phyloP scores from a whole-genome alignment of 1,140 invertebrate genomes.

The Lasaia peninsularis region DNA sequence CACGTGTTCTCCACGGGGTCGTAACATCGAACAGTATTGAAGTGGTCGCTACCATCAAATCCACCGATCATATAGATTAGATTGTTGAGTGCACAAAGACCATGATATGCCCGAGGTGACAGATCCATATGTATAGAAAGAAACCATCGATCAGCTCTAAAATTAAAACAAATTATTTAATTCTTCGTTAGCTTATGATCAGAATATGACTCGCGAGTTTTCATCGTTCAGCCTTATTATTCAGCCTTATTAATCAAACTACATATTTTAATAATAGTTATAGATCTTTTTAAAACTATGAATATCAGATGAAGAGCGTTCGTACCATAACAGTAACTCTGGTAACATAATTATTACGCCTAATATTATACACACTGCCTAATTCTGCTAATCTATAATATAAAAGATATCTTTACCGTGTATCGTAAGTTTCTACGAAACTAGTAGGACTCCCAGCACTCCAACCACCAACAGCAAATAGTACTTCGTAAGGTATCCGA shows the following conservation, averaged over 20 bases:
- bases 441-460: constrained; percentile 87
- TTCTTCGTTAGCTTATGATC: neutral
- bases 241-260: too few species aligned
- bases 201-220: too few species aligned
- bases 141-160: constrained; percentile 81
- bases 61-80: constrained; percentile 88
- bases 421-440: constrained; percentile 88
- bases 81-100: constrained; percentile 82
- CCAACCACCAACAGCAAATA: constrained; percentile 89
- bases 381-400: too few species aligned
- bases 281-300: too few species aligned
- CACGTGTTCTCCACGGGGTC: constrained; percentile 81
- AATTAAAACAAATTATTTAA: constrained; percentile 15
- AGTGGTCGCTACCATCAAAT: constrained; percentile 85
- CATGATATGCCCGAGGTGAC: constrained; percentile 85
- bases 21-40: constrained; percentile 83
- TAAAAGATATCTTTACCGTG: constrained; percentile 48
- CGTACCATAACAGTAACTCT: too few species aligned
- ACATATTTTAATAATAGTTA: too few species aligned
- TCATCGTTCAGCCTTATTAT: too few species aligned
- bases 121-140: constrained; percentile 80
- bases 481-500: constrained; percentile 82
- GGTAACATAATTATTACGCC: too few species aligned
- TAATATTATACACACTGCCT: too few species aligned
- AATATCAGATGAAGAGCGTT: too few species aligned